A percentile compares a stretch with the other conserved stretches of the same genome.
Evolutionary conservation across 2,888 invertebrate genomes (phyloP).

Genomic region (Leptothorax acervorum): DNA sequence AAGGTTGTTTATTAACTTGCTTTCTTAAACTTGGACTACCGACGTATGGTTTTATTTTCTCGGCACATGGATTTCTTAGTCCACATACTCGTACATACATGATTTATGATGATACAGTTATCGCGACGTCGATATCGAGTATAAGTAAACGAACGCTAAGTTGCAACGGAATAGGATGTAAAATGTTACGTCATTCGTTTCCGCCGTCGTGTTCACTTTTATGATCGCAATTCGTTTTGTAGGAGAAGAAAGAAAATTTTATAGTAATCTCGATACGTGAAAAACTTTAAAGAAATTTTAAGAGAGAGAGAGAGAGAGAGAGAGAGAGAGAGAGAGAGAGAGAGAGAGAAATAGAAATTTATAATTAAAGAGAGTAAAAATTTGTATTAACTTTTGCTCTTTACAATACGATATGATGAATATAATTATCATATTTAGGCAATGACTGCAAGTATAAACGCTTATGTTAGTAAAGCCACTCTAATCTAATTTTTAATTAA

Average conservation of each 20-base stretch:
- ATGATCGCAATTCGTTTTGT: not conserved
- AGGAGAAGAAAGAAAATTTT: not conserved
- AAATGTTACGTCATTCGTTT: conserved; percentile 2
- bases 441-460: not conserved
- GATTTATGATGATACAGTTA: conserved; percentile 13
- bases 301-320: not conserved
- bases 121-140: not conserved
- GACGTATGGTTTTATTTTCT: not conserved
- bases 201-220: conserved; percentile 2
- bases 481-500: not conserved
- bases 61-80: not conserved
- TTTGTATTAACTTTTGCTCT: not conserved
- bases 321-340: not conserved
- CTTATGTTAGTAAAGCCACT: not conserved
- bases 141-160: conserved; percentile 16
- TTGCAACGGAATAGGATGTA: not conserved
- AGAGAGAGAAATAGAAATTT: not conserved
- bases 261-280: not conserved
- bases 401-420: not conserved
- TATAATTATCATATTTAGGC: not conserved
- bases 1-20: not conserved
- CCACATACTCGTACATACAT: not conserved
- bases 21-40: not conserved
- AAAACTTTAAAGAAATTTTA: not conserved
- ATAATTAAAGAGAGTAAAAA: not conserved